A percentile compares a stretch with the other conserved stretches of the same genome.
Evolutionary conservation across 2,797 vertebrate genomes (phyloP).

Genomic region (Pteropus rufus): DNA sequence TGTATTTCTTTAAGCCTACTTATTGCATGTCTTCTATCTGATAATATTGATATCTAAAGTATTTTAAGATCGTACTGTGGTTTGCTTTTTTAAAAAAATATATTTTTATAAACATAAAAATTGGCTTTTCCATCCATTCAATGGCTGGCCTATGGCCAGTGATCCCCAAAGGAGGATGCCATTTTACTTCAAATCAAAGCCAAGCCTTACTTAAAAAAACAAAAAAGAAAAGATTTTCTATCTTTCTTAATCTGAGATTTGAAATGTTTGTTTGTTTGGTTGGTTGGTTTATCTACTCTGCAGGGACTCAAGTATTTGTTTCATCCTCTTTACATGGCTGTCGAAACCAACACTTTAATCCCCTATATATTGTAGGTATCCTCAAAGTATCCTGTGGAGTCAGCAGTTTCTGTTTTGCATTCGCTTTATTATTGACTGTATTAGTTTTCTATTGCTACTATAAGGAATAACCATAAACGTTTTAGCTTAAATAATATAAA

Average conservation of each 20-base stretch:
- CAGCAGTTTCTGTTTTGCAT: neutral
- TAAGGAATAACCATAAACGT: neutral
- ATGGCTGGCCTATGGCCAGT: neutral
- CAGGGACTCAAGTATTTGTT: neutral
- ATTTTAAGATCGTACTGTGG: neutral
- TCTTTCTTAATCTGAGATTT: neutral
- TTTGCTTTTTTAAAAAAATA: neutral
- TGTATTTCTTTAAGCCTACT: neutral
- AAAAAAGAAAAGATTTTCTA: neutral
- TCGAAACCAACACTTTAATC: neutral
- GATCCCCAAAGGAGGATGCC: neutral
- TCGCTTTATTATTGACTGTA: neutral
- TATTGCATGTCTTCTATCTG: neutral
- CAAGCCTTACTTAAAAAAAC: neutral
- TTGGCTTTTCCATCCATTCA: neutral
- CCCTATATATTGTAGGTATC: neutral
- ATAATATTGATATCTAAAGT: neutral
- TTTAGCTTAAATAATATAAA: neutral
- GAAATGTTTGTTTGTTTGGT: neutral
- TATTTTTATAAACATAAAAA: neutral
- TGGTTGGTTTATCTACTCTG: neutral
- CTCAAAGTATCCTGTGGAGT: neutral
- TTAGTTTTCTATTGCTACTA: neutral
- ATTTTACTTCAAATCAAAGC: slow-evolving; percentile 4
- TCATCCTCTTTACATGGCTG: neutral